phyloP scores from a whole-genome alignment of 2,113 vertebrate species.

The Laticauda colubrina region DNA sequence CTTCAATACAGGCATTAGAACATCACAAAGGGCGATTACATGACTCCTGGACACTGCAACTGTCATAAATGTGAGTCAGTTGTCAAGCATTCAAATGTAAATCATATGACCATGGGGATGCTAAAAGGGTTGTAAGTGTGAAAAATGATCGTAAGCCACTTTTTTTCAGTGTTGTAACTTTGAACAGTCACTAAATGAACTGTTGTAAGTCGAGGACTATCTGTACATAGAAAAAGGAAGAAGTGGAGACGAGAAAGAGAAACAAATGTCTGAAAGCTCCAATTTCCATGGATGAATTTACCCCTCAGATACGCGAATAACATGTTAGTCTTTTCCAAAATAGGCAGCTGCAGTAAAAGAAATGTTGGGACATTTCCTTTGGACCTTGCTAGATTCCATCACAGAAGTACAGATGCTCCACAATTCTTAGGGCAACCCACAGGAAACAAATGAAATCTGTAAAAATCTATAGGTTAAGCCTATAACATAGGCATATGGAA shows the following conservation, averaged over 20 bases:
- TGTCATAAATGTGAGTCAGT: too few species aligned
- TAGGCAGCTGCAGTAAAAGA: not conserved
- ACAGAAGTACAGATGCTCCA: not conserved
- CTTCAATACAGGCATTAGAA: not conserved
- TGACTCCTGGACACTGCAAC: too few species aligned
- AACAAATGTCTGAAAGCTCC: not conserved
- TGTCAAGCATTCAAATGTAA: too few species aligned
- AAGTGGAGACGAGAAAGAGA: not conserved
- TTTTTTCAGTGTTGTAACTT: too few species aligned
- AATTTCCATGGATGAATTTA: not conserved
- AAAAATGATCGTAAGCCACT: too few species aligned
- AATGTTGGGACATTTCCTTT: not conserved
- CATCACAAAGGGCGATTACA: too few species aligned
- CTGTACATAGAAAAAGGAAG: not conserved
- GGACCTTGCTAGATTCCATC: not conserved
- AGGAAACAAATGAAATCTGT: not conserved
- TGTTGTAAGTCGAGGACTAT: too few species aligned
- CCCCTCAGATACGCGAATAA: not conserved
- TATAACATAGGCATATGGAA: not conserved
- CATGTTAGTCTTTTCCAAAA: not conserved
- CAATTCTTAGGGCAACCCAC: not conserved
- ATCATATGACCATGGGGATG: too few species aligned
- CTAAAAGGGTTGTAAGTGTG: too few species aligned
- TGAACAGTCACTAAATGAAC: too few species aligned
- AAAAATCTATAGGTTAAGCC: not conserved